phyloP scores from a whole-genome alignment of 2,888 invertebrate species.

The Idaea dimidiata region DNA sequence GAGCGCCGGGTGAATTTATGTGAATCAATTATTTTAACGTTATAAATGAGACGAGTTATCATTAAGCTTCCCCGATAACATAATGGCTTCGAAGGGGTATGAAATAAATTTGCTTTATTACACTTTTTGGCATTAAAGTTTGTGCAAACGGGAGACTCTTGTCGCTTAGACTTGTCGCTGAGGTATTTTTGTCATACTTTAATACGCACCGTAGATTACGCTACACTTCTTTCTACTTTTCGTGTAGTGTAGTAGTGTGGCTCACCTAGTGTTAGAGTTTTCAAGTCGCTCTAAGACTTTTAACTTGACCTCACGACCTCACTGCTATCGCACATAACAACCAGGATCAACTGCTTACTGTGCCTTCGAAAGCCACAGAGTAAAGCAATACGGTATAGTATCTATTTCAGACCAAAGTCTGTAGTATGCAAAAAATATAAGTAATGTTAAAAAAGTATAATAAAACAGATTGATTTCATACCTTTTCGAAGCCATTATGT shows the following conservation, averaged over 20 bases:
- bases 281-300: no score
- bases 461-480: constrained; percentile 17
- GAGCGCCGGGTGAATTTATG: constrained; percentile 52
- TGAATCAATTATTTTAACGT: constrained; percentile 56
- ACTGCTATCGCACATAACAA: no score
- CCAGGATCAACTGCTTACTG: no score
- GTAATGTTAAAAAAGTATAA: constrained; percentile 17
- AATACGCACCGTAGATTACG: no score
- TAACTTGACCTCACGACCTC: no score
- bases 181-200: no score
- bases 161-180: neutral
- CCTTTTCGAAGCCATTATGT: constrained; percentile 23
- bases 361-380: no score
- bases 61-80: constrained; percentile 32
- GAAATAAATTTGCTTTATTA: constrained; percentile 16
- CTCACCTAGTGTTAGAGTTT: no score
- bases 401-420: neutral
- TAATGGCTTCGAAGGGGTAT: constrained; percentile 22
- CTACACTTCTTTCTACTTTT: no score
- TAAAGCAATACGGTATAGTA: no score
- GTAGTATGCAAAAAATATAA: constrained; percentile 6
- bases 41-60: constrained; percentile 39
- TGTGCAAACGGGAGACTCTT: constrained; percentile 8
- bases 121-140: constrained; percentile 15
- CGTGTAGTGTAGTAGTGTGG: no score